phyloP scores from a whole-genome alignment of 2,888 invertebrate genomes.

The Heliconius sara region DNA sequence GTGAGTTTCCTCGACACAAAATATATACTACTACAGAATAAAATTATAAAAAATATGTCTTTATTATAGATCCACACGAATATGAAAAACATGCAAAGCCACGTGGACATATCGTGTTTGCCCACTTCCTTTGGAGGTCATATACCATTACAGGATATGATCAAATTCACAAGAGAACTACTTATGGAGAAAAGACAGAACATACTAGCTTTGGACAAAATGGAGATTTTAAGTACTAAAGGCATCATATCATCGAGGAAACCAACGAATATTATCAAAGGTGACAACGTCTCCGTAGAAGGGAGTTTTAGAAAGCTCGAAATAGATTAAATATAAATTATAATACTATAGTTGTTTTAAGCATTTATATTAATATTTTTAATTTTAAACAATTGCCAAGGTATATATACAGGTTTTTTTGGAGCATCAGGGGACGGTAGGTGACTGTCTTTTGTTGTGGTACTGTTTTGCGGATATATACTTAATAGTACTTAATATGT shows the following conservation, averaged over 20 bases:
- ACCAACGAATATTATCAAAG: constrained; percentile 58
- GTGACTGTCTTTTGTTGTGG: neutral
- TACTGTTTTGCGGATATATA: neutral
- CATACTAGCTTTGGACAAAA: constrained; percentile 85
- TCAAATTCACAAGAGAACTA: constrained; percentile 86
- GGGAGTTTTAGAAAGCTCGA: constrained; percentile 89
- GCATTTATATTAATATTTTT: constrained; percentile 37
- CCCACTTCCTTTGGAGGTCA: constrained; percentile 89
- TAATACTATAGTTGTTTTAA: constrained; percentile 22
- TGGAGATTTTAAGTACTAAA: constrained; percentile 86
- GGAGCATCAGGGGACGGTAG: constrained; percentile 10
- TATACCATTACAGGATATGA: constrained; percentile 88
- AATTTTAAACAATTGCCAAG: neutral
- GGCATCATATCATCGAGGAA: constrained; percentile 75
- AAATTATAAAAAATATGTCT: neutral
- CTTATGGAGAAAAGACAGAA: constrained; percentile 84
- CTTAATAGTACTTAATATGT: neutral
- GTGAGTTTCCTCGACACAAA: too few relatives aligned
- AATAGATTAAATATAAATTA: constrained; percentile 79
- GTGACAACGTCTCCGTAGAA: constrained; percentile 68
- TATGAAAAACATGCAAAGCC: constrained; percentile 83
- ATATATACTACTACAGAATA: too few relatives aligned
- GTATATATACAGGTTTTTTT: neutral
- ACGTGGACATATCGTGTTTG: constrained; percentile 85
- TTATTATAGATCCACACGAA: constrained; percentile 81